phyloP scores from a whole-genome alignment of 2,888 invertebrate species.

The Scaptomyza reducta region DNA sequence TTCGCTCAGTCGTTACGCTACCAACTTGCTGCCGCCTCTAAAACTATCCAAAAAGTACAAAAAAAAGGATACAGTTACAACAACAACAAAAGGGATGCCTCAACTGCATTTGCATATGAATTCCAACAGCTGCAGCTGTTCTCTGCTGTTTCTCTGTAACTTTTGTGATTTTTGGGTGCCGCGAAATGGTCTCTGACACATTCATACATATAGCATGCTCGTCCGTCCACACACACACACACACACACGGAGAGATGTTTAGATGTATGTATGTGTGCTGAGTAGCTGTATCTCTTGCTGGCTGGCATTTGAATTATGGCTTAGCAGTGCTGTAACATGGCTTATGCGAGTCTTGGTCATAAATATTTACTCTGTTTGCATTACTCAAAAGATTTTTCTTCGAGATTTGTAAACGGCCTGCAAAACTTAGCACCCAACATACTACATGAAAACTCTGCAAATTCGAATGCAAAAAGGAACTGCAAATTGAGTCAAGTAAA shows the following conservation, averaged over 20 bases:
- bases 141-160: slow-evolving; percentile 45
- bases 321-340: slow-evolving; percentile 70
- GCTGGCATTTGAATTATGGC: slow-evolving; percentile 72
- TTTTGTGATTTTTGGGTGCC: slow-evolving; percentile 48
- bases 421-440: slow-evolving; percentile 60
- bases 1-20: slow-evolving; percentile 35
- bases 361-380: slow-evolving; percentile 75
- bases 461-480: slow-evolving; percentile 21
- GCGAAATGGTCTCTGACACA: slow-evolving; percentile 47
- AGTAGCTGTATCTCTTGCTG: slow-evolving; percentile 38
- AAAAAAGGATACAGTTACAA: not conserved
- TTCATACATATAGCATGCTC: slow-evolving; percentile 21
- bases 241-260: slow-evolving; percentile 3
- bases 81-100: slow-evolving; percentile 21
- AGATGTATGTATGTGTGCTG: slow-evolving; percentile 15
- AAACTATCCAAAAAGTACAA: slow-evolving; percentile 15
- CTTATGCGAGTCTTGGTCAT: slow-evolving; percentile 63
- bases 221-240: slow-evolving; percentile 3
- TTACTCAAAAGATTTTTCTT: slow-evolving; percentile 66
- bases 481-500: slow-evolving; percentile 45
- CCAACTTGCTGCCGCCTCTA: slow-evolving; percentile 33
- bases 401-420: slow-evolving; percentile 70
- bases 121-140: slow-evolving; percentile 59
- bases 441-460: slow-evolving; percentile 6
- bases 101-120: slow-evolving; percentile 65